These are phyloP conservation scores for Scaptodrosophila latifasciaeformis DNA, from an alignment of 2,888 invertebrate species.

Conservation along the genomic window DNA sequence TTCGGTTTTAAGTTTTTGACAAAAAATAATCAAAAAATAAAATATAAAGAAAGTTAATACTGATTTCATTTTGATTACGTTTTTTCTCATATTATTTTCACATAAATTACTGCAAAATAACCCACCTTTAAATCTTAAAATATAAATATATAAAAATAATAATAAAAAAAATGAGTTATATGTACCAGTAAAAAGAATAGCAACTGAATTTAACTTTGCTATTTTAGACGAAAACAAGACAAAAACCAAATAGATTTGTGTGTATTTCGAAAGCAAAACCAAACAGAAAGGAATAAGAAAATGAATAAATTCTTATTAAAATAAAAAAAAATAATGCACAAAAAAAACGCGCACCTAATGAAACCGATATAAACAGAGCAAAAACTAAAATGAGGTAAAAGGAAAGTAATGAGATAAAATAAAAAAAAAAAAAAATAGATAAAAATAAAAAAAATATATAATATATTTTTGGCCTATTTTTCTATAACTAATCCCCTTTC, in stretches of 20 bases:
- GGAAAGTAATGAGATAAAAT: slow-evolving; percentile 14
- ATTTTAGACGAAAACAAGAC: slow-evolving; percentile 12
- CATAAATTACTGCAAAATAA: slow-evolving; percentile 69
- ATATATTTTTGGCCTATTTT: slow-evolving; percentile 72
- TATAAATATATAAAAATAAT: slow-evolving; percentile 33
- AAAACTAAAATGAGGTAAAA: neutral
- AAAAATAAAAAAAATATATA: slow-evolving; percentile 44
- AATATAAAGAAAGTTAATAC: slow-evolving; percentile 8
- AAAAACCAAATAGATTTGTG: neutral
- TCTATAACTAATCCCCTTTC: slow-evolving; percentile 45
- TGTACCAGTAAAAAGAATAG: slow-evolving; percentile 31
- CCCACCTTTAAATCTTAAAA: slow-evolving; percentile 68
- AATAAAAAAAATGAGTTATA: slow-evolving; percentile 18
- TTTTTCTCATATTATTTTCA: slow-evolving; percentile 14
- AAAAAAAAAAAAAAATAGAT: slow-evolving; percentile 20
- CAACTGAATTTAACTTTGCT: slow-evolving; percentile 19
- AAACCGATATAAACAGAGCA: neutral
- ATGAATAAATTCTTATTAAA: slow-evolving; percentile 18
- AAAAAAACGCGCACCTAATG: slow-evolving; percentile 7
- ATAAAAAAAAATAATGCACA: slow-evolving; percentile 19
- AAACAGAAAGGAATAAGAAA: slow-evolving; percentile 8
- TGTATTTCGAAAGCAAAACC: neutral
- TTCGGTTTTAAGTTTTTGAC: slow-evolving; percentile 34
- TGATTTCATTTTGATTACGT: slow-evolving; percentile 22
- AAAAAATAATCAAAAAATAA: slow-evolving; percentile 23